phyloP scores from a whole-genome alignment of 2,113 vertebrate genomes.

The Beaufortia kweichowensis region DNA sequence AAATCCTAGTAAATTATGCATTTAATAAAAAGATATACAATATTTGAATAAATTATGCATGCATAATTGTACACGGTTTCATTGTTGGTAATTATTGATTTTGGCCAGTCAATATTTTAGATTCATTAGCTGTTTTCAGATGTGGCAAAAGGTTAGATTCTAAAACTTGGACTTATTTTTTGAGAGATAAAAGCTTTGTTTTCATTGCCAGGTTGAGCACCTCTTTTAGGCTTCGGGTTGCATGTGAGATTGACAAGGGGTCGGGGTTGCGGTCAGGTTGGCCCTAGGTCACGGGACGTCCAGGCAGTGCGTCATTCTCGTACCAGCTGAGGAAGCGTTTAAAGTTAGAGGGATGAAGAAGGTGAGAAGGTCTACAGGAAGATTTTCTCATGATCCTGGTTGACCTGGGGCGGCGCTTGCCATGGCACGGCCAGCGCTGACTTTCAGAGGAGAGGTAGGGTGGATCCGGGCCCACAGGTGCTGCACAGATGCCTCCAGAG shows the following conservation, averaged over 20 bases:
- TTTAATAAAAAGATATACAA: no score
- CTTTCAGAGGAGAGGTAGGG: constrained; percentile 62
- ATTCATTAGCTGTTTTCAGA: neutral
- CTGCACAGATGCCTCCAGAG: constrained; percentile 74
- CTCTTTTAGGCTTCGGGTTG: constrained; percentile 60
- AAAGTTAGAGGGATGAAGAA: constrained; percentile 66
- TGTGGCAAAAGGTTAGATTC: no score
- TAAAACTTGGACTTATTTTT: no score
- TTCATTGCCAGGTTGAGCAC: constrained; percentile 51
- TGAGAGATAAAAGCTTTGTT: constrained; percentile 36
- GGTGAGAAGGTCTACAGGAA: constrained; percentile 73
- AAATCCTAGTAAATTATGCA: no score
- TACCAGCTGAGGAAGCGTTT: constrained; percentile 62
- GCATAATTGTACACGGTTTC: no score
- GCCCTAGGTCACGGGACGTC: constrained; percentile 65
- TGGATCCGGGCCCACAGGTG: constrained; percentile 70
- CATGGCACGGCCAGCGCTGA: constrained; percentile 59
- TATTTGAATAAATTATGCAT: no score
- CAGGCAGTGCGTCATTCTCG: constrained; percentile 34
- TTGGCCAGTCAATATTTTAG: neutral
- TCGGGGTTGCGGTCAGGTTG: constrained; percentile 45
- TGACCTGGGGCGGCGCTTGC: constrained; percentile 58
- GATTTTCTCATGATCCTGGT: constrained; percentile 71
- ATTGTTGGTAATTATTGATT: no score
- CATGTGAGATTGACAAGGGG: constrained; percentile 63